Evolutionary conservation across 2,888 invertebrate species (phyloP).

Genomic region (Ennomos erosarius): DNA sequence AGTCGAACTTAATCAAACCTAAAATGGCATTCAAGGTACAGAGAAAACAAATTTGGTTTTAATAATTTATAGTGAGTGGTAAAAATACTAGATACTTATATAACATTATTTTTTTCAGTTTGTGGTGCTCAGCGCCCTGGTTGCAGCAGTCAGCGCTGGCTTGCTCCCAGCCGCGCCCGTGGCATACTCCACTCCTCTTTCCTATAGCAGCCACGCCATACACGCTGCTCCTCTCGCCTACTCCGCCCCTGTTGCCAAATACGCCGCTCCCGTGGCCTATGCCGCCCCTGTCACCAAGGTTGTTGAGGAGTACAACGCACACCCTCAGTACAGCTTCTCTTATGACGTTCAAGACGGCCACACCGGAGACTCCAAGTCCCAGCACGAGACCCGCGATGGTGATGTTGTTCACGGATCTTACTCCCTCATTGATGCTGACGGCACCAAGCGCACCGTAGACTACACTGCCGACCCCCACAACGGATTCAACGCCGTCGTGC

Average conservation of each 20-base stretch:
- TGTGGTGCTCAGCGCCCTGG: conserved; percentile 58
- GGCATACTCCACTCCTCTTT: conserved; percentile 53
- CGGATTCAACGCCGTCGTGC: conserved; percentile 82
- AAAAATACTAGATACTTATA: not conserved
- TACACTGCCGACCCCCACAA: conserved; percentile 80
- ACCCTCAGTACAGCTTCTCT: conserved; percentile 70
- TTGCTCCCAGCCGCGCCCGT: conserved; percentile 51
- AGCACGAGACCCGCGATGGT: conserved; percentile 77
- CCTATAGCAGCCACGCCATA: conserved; percentile 48
- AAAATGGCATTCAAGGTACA: conserved; percentile 75
- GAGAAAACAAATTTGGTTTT: not conserved
- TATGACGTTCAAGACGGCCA: conserved; percentile 80
- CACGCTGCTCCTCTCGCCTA: conserved; percentile 53
- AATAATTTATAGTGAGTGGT: too few relatives aligned
- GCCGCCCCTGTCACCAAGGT: conserved; percentile 51
- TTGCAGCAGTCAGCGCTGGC: conserved; percentile 60
- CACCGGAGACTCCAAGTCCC: conserved; percentile 80
- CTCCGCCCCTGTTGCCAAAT: conserved; percentile 40
- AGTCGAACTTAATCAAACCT: conserved; percentile 55
- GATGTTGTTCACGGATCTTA: conserved; percentile 81
- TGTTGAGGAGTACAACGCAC: conserved; percentile 57
- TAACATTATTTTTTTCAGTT: conserved; percentile 51
- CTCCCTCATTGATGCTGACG: conserved; percentile 79
- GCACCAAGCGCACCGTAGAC: conserved; percentile 78
- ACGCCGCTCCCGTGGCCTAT: conserved; percentile 52